Conservation (phyloP, 1,140 invertebrate species). For the Homalodisca vitripennis region DNA sequence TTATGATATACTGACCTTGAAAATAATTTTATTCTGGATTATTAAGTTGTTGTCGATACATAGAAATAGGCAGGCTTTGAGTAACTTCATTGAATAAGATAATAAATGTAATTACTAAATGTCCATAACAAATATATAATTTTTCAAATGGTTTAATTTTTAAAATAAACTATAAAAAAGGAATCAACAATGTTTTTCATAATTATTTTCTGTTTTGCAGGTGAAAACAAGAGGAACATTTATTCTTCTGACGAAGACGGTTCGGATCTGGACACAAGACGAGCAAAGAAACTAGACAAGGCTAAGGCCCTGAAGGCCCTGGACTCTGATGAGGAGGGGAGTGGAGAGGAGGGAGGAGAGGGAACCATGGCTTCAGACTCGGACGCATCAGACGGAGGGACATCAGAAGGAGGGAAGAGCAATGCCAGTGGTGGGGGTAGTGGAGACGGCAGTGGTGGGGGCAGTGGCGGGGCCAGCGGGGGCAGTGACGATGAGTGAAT, state of each 20-base stretch:
- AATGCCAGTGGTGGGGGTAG: conserved; percentile 39
- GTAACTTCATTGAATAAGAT: too few relatives aligned
- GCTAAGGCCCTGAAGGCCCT: conserved; percentile 65
- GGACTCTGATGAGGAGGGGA: conserved; percentile 71
- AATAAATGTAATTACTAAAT: too few relatives aligned
- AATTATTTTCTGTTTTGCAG: too few relatives aligned
- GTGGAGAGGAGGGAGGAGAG: conserved; percentile 36
- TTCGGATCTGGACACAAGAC: conserved; percentile 79
- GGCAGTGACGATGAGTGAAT: conserved; percentile 45
- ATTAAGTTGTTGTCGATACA: too few relatives aligned
- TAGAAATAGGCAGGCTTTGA: too few relatives aligned
- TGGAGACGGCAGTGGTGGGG: conserved; percentile 38
- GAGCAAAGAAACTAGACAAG: conserved; percentile 72
- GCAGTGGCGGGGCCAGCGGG: conserved; percentile 44
- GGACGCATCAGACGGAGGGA: conserved; percentile 34
- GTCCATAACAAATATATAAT: too few relatives aligned
- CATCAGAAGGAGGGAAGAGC: neutral
- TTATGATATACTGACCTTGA: too few relatives aligned
- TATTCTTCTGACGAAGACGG: conserved; percentile 92
- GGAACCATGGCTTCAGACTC: conserved; percentile 36
- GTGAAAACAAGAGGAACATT: conserved; percentile 64
- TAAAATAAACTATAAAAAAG: too few relatives aligned
- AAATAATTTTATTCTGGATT: too few relatives aligned
- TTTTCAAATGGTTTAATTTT: too few relatives aligned
- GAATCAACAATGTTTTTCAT: too few relatives aligned